phyloP scores from a whole-genome alignment of 1,140 invertebrate species.

The Zaprionus davidi region DNA sequence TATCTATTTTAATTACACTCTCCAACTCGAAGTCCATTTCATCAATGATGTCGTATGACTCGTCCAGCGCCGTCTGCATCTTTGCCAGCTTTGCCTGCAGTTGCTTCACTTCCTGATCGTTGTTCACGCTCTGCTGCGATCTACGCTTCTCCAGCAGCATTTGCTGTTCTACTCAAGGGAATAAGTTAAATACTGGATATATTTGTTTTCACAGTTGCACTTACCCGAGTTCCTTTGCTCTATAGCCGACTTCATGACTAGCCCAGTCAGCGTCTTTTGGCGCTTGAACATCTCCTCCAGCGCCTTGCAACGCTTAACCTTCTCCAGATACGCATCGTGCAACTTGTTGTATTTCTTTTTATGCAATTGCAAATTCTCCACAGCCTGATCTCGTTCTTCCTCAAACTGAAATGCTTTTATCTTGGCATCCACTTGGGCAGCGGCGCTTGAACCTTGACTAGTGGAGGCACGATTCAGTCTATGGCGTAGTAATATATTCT shows the following conservation, averaged over 20 bases:
- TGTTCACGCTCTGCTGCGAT: constrained; percentile 48
- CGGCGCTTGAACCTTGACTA: constrained; percentile 49
- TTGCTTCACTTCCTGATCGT: constrained; percentile 37
- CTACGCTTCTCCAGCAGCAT: constrained; percentile 58
- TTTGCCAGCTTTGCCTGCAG: constrained; percentile 63
- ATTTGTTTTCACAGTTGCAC: not conserved
- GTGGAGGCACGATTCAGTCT: constrained; percentile 52
- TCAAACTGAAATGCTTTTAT: constrained; percentile 66
- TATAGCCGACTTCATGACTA: constrained; percentile 78
- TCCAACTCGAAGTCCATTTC: constrained; percentile 82
- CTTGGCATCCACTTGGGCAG: constrained; percentile 68
- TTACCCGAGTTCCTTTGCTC: constrained; percentile 62
- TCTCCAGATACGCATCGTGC: constrained; percentile 72
- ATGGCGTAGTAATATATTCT: constrained; percentile 71
- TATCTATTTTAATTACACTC: constrained; percentile 52
- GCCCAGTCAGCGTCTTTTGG: constrained; percentile 72
- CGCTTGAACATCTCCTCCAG: constrained; percentile 74
- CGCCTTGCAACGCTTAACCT: constrained; percentile 74
- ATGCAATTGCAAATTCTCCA: constrained; percentile 65
- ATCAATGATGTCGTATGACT: constrained; percentile 80
- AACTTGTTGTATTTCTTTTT: constrained; percentile 81
- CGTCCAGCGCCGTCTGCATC: constrained; percentile 66
- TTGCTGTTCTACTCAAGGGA: constrained; percentile 44
- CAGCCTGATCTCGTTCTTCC: constrained; percentile 66
- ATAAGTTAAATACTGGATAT: not conserved